phyloP scores from a whole-genome alignment of 2,888 invertebrate genomes.

The Tipula lateralis region DNA sequence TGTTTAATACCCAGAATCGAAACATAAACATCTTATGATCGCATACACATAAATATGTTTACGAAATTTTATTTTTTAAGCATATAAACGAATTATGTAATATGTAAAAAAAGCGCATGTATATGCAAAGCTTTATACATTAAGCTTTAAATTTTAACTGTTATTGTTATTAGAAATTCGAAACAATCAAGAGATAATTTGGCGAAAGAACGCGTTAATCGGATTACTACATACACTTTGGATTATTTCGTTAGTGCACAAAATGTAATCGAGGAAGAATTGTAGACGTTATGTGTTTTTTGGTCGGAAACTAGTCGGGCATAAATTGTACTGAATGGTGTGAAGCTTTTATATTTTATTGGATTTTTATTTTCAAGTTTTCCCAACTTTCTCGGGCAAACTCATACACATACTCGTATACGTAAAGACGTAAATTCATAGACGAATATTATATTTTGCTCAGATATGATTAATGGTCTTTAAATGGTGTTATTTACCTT shows the following conservation, averaged over 20 bases:
- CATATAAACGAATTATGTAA: not conserved
- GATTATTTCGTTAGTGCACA: too few species aligned
- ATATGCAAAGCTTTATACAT: not conserved
- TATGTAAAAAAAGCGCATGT: not conserved
- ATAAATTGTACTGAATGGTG: too few species aligned
- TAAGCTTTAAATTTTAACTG: too few species aligned
- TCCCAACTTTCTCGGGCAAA: not conserved
- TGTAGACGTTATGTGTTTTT: too few species aligned
- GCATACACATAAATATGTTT: not conserved
- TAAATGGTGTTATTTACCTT: not conserved
- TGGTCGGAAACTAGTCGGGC: too few species aligned
- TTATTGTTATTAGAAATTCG: too few species aligned
- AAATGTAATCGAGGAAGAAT: too few species aligned
- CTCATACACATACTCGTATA: not conserved
- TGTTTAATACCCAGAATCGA: not conserved
- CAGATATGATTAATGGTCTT: not conserved
- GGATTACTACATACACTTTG: too few species aligned
- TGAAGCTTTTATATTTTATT: too few species aligned
- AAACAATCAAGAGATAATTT: too few species aligned
- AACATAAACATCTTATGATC: not conserved
- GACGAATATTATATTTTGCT: not conserved
- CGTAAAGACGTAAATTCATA: too few species aligned
- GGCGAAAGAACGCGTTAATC: too few species aligned
- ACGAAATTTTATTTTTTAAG: not conserved
- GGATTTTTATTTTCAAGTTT: not conserved